Evolutionary conservation across 2,113 vertebrate genomes (phyloP).

Genomic region (Talpa occidentalis): DNA sequence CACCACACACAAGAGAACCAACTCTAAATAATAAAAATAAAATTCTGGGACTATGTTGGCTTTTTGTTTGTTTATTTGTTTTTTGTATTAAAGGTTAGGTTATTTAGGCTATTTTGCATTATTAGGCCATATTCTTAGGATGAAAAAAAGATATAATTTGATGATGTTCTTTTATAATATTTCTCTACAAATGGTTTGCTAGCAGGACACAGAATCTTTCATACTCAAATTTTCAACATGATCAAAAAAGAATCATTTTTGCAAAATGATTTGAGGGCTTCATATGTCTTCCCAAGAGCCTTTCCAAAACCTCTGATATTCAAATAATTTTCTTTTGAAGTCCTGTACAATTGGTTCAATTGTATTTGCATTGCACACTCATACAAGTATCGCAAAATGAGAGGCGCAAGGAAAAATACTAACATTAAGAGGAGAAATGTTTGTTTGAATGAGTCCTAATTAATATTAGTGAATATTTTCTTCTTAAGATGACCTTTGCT

Average conservation of each 20-base stretch:
- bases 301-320: conserved; percentile 30
- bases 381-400: neutral
- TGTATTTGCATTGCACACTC: neutral
- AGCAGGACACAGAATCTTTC: neutral
- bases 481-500: conserved; percentile 55
- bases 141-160: neutral
- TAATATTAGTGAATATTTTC: conserved; percentile 45
- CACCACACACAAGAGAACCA: neutral
- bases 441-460: neutral
- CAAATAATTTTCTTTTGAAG: conserved; percentile 51
- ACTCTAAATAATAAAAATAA: conserved; percentile 14
- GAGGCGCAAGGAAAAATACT: neutral
- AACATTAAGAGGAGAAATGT: conserved; percentile 8
- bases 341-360: conserved; percentile 13
- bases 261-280: conserved; percentile 21
- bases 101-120: conserved; percentile 29
- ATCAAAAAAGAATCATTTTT: conserved; percentile 17
- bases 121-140: neutral
- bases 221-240: conserved; percentile 13
- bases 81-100: neutral
- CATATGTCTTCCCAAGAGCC: conserved; percentile 26
- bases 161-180: neutral
- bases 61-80: neutral
- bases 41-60: neutral
- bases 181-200: neutral